Base-by-base conservation (phyloP, 1,140 invertebrate genomes). In the Tetramorium alpestre region DNA sequence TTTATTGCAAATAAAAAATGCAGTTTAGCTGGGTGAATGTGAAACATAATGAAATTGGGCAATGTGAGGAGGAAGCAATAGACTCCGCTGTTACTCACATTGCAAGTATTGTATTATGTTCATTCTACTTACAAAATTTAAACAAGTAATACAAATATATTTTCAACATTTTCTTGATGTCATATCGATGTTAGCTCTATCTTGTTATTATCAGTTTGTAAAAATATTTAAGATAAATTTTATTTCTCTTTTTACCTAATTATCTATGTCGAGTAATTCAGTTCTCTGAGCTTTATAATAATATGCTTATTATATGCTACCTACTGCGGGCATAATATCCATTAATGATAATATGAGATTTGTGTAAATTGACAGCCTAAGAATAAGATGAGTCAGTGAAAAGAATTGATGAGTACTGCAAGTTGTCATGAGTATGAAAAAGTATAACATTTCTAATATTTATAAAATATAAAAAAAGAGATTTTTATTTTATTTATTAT, bases 1-100 rank as follows among this genome's bases (percentile, higher is more conserved):
- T 81, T 69, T 81, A 81, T 69, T 41, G 62, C 64, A 81, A 56
- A 81, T 69, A 25, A n/a, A 69, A 81, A 65, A 64, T 78, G 41
- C 11, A 64, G 44, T 54, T 47, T 77, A 33, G 13, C 8, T 7
- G 44, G 64, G 13, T 6, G 60, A 80, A 69, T 38, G 65, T 16
- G 64, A 54, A 67, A 22, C 60, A 38, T 49, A 47, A 60, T 10
- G 54, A 60, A 80, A 54, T 54, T 54, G n/a, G 16, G 33, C 8
- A 54, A 81, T 33, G 44, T 49, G 11, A 2, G 64, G 41, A 44
- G 22, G 18, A 33, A 67, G 38, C 56, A 54, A 81, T 56, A 6
- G 33, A 62, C 56, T 25, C 16, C 16, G 25, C 22, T 18, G 75
- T 62, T 62, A 22, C 41, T 81, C 47, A 13, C 62, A 8, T 18